phyloP scores from a whole-genome alignment of 2,888 invertebrate genomes.

The Drosophila tanythrix region DNA sequence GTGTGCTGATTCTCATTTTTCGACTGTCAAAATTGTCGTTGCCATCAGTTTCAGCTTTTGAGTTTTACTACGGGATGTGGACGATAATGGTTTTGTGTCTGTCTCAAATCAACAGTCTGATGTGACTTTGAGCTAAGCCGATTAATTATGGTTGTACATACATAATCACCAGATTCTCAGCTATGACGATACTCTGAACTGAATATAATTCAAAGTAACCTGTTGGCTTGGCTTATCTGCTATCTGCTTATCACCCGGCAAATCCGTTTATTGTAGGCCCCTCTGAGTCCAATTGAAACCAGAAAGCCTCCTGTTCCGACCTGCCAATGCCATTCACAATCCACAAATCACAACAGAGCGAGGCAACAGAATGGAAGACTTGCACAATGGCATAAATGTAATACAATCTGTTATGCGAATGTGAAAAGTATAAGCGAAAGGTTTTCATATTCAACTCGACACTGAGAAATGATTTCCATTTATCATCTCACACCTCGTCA shows the following conservation, averaged over 20 bases:
- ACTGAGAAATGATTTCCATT: constrained; percentile 66
- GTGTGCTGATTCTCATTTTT: background rate
- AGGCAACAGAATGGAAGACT: constrained; percentile 22
- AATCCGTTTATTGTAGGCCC: constrained; percentile 25
- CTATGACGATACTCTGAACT: background rate
- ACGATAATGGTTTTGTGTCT: background rate
- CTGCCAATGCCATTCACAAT: constrained; percentile 11
- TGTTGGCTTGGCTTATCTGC: constrained; percentile 15
- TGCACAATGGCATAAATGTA: constrained; percentile 30
- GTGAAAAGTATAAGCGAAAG: constrained; percentile 37
- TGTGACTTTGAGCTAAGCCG: background rate
- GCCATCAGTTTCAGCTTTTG: background rate
- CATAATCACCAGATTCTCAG: background rate
- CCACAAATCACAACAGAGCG: constrained; percentile 10
- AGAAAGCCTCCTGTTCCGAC: constrained; percentile 1
- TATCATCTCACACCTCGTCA: constrained; percentile 18
- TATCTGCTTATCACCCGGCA: constrained; percentile 18
- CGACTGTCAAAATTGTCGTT: background rate
- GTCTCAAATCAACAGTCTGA: background rate
- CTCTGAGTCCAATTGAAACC: constrained; percentile 20
- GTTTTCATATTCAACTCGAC: constrained; percentile 66
- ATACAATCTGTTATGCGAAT: constrained; percentile 54
- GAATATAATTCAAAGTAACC: constrained; percentile 15
- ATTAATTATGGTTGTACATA: constrained; percentile 13
- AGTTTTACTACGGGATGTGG: background rate